A percentile compares a stretch with the other conserved stretches of the same genome.
Conservation (phyloP, 1,140 invertebrate genomes). For the Lamellibrachia luymesi region DNA sequence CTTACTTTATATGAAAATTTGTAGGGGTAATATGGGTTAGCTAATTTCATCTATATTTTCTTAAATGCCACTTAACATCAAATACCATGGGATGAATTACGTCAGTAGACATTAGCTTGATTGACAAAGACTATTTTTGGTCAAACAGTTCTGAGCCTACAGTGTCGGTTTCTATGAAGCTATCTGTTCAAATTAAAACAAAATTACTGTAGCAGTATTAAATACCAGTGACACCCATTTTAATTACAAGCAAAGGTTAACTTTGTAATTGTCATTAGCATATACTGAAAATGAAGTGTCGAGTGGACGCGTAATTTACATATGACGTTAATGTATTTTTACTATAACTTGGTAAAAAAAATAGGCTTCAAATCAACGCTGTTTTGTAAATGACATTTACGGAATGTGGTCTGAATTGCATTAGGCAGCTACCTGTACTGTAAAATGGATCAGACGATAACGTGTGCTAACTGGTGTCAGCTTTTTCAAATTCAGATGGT, state of each 20-base stretch:
- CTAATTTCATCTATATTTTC: not conserved
- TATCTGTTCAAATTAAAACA: not conserved
- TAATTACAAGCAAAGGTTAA: not conserved
- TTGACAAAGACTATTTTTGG: not conserved
- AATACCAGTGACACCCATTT: not conserved
- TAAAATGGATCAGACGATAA: not conserved
- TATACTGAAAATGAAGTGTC: too few species aligned
- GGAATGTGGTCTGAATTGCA: too few species aligned
- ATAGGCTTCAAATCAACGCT: too few species aligned
- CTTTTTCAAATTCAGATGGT: not conserved
- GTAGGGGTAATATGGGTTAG: not conserved
- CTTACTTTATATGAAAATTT: not conserved
- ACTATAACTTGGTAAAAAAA: not conserved
- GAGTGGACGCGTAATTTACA: not conserved
- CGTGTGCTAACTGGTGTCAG: not conserved
- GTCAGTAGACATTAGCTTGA: not conserved
- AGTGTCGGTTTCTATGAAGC: not conserved
- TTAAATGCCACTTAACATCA: not conserved
- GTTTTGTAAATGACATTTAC: too few species aligned
- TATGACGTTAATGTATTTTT: not conserved
- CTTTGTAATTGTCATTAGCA: not conserved
- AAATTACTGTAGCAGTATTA: not conserved
- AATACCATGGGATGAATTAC: not conserved
- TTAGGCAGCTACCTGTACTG: not conserved
- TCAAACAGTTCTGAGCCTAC: not conserved